phyloP scores from a whole-genome alignment of 2,797 vertebrate genomes.

The Notoglanidium macrostoma region DNA sequence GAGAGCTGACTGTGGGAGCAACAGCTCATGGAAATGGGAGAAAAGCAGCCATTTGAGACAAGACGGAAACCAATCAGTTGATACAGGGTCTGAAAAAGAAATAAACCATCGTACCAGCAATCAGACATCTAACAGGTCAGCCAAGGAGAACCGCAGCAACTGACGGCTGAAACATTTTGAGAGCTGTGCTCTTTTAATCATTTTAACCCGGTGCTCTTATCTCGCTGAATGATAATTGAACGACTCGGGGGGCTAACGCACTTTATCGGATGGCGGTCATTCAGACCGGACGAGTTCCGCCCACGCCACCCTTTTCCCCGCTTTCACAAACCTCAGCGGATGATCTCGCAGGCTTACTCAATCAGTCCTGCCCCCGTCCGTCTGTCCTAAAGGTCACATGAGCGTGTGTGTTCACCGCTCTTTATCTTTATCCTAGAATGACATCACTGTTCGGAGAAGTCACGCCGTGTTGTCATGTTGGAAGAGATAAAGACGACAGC shows the following conservation, averaged over 20 bases:
- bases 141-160: too few species aligned
- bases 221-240: neutral
- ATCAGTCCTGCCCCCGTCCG: conserved; percentile 43
- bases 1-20: too few species aligned
- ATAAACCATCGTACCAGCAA: neutral
- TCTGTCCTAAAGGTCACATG: conserved; percentile 56
- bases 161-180: neutral
- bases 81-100: neutral
- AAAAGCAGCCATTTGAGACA: neutral
- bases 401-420: conserved; percentile 43
- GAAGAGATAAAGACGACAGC: neutral
- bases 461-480: conserved; percentile 3
- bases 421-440: conserved; percentile 56
- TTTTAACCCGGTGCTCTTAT: neutral
- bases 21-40: neutral
- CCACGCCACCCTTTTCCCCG: conserved; percentile 59
- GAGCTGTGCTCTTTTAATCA: too few species aligned
- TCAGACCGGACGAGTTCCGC: neutral
- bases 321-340: conserved; percentile 57
- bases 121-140: neutral
- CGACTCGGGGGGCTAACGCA: neutral
- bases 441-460: conserved; percentile 48
- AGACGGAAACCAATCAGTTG: too few species aligned
- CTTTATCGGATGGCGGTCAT: neutral
- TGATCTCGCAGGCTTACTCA: conserved; percentile 43